These are phyloP conservation scores for Pachymerium ferrugineum DNA, from an alignment of 2,888 invertebrate genomes.

Conservation along the genomic window DNA sequence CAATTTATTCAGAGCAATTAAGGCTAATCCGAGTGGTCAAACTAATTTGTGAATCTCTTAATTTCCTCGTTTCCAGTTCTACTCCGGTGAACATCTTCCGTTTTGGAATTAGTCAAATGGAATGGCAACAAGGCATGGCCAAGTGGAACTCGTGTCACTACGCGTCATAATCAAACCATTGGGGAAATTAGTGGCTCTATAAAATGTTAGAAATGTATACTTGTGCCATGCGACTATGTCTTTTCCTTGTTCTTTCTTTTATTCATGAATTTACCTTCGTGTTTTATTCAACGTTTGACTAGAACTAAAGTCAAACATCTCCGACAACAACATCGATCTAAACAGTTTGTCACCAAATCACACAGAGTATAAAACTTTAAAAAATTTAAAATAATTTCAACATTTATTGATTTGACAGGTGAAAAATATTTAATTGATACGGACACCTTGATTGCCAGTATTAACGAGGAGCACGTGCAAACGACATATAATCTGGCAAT, in stretches of 20 bases:
- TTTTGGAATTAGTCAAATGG: too few relatives aligned
- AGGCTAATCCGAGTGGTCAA: neutral
- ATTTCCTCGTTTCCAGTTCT: neutral
- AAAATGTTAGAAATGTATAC: too few relatives aligned
- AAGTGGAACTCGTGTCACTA: too few relatives aligned
- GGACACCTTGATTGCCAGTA: neutral
- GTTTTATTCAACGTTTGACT: conserved; percentile 3
- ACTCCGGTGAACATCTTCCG: too few relatives aligned
- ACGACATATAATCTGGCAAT: neutral
- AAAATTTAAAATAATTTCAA: too few relatives aligned
- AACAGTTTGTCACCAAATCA: too few relatives aligned
- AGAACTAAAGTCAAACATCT: too few relatives aligned
- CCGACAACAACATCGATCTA: too few relatives aligned
- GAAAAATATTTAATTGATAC: conserved; percentile 17
- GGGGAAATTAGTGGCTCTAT: too few relatives aligned
- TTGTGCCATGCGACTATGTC: neutral
- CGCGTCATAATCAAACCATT: too few relatives aligned
- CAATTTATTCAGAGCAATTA: conserved; percentile 4
- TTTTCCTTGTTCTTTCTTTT: neutral
- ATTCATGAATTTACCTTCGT: conserved; percentile 18
- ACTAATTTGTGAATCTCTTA: neutral
- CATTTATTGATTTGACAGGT: neutral
- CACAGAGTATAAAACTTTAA: too few relatives aligned
- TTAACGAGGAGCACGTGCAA: neutral
- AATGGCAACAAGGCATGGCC: too few relatives aligned